Conservation (phyloP, 2,113 vertebrate species). For the Synchiropus splendidus region DNA sequence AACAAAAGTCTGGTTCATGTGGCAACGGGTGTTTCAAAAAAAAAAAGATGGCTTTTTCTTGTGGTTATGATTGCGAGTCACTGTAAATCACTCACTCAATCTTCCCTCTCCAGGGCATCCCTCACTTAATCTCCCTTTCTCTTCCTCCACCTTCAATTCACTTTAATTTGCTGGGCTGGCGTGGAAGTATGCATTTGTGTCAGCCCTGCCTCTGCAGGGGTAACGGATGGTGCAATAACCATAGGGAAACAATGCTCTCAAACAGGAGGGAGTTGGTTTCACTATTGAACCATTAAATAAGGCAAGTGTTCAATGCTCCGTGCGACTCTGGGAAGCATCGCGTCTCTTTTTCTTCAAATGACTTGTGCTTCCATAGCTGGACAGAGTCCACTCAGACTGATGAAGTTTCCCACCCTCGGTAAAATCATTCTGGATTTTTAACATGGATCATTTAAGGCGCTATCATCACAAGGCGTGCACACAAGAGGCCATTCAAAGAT, state of each 20-base stretch:
- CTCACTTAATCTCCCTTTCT: slow-evolving; percentile 33
- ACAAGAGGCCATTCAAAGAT: too few species aligned
- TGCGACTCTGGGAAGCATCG: slow-evolving; percentile 39
- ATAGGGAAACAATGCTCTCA: slow-evolving; percentile 52
- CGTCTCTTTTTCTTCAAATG: slow-evolving; percentile 27
- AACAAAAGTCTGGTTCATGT: not conserved
- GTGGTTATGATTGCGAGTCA: not conserved
- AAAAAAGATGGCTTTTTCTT: too few species aligned
- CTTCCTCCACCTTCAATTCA: slow-evolving; percentile 35
- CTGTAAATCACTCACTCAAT: slow-evolving; percentile 15
- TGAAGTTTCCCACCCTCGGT: too few species aligned
- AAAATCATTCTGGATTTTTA: too few species aligned
- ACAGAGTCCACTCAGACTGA: slow-evolving; percentile 8
- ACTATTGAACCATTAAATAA: slow-evolving; percentile 57
- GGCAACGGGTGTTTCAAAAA: too few species aligned
- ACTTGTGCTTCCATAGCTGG: slow-evolving; percentile 5
- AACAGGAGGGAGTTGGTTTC: slow-evolving; percentile 45
- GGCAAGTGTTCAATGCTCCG: slow-evolving; percentile 32
- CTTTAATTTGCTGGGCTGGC: slow-evolving; percentile 48
- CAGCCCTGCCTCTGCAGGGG: slow-evolving; percentile 40
- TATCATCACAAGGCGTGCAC: too few species aligned
- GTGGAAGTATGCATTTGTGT: slow-evolving; percentile 53
- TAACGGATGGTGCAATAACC: slow-evolving; percentile 59
- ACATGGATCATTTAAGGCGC: too few species aligned
- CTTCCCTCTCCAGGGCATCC: slow-evolving; percentile 20